Conservation (phyloP, 2,113 vertebrate genomes). For the Ariopsis seemanni region DNA sequence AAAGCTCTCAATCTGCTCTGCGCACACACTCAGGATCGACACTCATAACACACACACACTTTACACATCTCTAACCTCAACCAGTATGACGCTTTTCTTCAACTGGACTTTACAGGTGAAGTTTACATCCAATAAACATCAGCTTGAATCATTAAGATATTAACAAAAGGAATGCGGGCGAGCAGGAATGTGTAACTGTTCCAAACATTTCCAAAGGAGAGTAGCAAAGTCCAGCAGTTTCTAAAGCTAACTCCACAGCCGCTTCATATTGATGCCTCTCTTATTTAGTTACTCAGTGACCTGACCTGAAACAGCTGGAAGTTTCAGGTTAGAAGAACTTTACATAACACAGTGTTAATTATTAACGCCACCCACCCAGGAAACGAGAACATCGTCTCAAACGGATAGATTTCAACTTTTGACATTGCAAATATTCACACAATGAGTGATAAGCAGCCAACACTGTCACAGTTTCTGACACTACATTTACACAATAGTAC, state of each 20-base stretch:
- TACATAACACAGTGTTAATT: slow-evolving; percentile 18
- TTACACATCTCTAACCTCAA: background rate
- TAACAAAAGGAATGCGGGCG: slow-evolving; percentile 60
- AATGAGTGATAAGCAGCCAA: background rate
- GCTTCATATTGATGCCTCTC: background rate
- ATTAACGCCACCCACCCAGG: background rate
- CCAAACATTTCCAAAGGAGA: slow-evolving; percentile 26
- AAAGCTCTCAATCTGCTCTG: slow-evolving; percentile 49
- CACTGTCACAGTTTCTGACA: background rate
- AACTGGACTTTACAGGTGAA: slow-evolving; percentile 32
- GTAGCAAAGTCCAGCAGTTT: slow-evolving; percentile 25
- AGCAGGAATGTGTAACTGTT: slow-evolving; percentile 13
- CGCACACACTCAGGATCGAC: background rate
- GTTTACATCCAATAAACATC: slow-evolving; percentile 54
- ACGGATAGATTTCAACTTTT: background rate
- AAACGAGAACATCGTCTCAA: background rate
- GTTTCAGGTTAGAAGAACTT: slow-evolving; percentile 12
- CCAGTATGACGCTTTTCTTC: background rate
- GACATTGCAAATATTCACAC: background rate
- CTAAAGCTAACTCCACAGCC: background rate
- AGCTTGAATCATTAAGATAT: slow-evolving; percentile 53
- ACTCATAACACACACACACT: background rate
- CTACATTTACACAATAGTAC: background rate
- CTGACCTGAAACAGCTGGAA: slow-evolving; percentile 2
- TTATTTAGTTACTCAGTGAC: slow-evolving; percentile 4